Evolutionary conservation across 64 coral and sea anemone genomes (phyloP), one percentile per base, ranked within the genome.

Genomic region (Dendronephthya gigantea): DNA sequence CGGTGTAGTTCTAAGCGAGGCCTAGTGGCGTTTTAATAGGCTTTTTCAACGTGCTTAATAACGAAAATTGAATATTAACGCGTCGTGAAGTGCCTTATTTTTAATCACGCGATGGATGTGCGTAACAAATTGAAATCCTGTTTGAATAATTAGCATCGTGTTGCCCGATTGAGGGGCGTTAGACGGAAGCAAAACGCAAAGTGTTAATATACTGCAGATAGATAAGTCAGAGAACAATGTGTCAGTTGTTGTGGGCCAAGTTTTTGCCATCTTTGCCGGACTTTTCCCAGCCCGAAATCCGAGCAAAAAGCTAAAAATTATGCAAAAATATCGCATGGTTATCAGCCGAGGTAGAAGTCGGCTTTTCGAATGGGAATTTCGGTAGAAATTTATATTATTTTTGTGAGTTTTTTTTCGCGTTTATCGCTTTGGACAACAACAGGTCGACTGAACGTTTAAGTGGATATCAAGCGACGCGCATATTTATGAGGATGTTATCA

Each of bases 51-150:
- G 36, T 34, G 30, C 72, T 79, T 79, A 79, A 79, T 79, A 79
- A 79, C 36, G 15, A 39, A 35, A 79, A 79, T 79, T 79, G 72
- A 79, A 79, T 79, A 79, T 79, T 79, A 79, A 79, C 36, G 36
- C 72, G 28, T 79, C 72, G 37, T 79, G 30, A 79, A 79, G 32
- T 29, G 55, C 16, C 15, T 36, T 79, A 39, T 79, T 79, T 79
- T 79, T 79, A 79, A 79, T 79, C 72, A 79, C 32, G 32, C 32
- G 25, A 16, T 79, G 72, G 30, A 16, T 34, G 37, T 79, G 72
- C 36, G 72, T 36, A 79, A 79, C 17, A 79, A 79, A 79, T 79
- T 79, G 72, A 79, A 79, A 79, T 79, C 30, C 29, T 36, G 30
- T 34, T 79, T 79, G 72, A 79, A 79, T 79, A 35, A 79, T 79